These are phyloP conservation scores for Lordiphosa clarofinis DNA, from an alignment of 1,140 invertebrate species.

Conservation along the genomic window DNA sequence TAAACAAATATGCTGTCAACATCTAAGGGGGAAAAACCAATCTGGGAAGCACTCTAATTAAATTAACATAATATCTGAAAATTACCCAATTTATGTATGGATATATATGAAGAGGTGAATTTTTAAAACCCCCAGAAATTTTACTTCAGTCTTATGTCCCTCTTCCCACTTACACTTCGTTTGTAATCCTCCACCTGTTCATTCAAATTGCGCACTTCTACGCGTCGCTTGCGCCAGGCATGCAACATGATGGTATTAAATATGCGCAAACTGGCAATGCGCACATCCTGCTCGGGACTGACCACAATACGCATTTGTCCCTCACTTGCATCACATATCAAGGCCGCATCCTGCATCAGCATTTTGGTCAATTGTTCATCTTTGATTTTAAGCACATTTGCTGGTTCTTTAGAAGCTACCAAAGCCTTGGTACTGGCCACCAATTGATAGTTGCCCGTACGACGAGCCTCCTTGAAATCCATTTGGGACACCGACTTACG, in stretches of 20 bases:
- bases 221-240: conserved; percentile 62
- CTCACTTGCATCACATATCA: conserved; percentile 22
- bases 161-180: conserved; percentile 40
- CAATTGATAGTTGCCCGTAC: conserved; percentile 51
- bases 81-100: too few species aligned
- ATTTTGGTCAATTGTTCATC: conserved; percentile 25
- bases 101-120: too few species aligned
- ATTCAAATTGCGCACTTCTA: conserved; percentile 49
- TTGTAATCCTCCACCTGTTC: conserved; percentile 56
- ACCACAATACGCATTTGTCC: conserved; percentile 38
- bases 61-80: too few species aligned
- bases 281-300: conserved; percentile 45
- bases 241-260: conserved; percentile 68
- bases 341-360: conserved; percentile 29
- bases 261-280: conserved; percentile 61
- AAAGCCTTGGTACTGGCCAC: conserved; percentile 27
- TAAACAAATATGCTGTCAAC: not conserved
- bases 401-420: not conserved
- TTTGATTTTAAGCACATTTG: conserved; percentile 7
- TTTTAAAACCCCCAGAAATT: too few species aligned
- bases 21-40: too few species aligned
- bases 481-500: conserved; percentile 71
- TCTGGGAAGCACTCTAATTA: too few species aligned
- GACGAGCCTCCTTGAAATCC: conserved; percentile 66
- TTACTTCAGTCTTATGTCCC: too few species aligned